Evolutionary conservation across 2,113 vertebrate species (phyloP).

Genomic region (Tilapia sparmanii): DNA sequence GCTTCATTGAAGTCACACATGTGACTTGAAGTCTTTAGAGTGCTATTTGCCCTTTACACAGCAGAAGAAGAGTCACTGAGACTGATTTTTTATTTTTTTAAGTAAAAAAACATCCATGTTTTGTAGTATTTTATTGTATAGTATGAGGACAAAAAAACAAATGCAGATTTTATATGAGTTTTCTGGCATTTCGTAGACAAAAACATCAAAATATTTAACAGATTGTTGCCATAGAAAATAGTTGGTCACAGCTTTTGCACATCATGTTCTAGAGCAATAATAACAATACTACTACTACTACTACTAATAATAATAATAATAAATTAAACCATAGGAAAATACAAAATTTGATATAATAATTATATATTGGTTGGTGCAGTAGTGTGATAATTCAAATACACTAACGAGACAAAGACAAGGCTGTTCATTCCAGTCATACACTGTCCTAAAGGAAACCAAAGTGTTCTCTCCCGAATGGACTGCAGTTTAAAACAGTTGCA

Average conservation of each 20-base stretch:
- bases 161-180: neutral
- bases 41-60: neutral
- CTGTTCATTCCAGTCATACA: neutral
- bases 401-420: neutral
- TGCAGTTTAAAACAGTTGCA: conserved; percentile 7
- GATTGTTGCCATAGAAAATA: neutral
- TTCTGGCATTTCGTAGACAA: neutral
- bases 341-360: neutral
- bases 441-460: neutral
- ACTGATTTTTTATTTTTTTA: neutral
- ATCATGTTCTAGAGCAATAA: neutral
- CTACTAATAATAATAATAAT: accelerated
- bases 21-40: neutral
- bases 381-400: neutral
- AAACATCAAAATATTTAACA: neutral
- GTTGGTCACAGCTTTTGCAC: neutral
- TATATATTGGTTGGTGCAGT: neutral
- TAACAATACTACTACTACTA: neutral
- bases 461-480: neutral
- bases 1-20: neutral
- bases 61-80: neutral
- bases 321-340: neutral
- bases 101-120: neutral
- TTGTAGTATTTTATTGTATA: neutral
- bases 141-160: neutral